phyloP scores from a whole-genome alignment of 2,888 invertebrate genomes.

The Itoplectis maculator region DNA sequence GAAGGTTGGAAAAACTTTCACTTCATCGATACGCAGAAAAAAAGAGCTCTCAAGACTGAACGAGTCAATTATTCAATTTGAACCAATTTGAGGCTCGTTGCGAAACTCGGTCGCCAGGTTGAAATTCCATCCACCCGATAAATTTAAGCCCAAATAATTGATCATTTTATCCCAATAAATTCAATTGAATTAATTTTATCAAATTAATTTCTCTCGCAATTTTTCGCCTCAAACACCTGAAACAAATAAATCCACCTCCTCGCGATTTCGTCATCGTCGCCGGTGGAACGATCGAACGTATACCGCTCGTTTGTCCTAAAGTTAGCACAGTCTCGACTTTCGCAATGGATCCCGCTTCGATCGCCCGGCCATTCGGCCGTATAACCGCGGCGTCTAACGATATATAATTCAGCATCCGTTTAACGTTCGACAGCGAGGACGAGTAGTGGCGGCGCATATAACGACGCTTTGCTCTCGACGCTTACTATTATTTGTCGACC shows the following conservation, averaged over 20 bases:
- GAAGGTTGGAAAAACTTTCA: no score
- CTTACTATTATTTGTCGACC: conserved; percentile 37
- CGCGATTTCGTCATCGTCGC: conserved; percentile 6
- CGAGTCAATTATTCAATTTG: no score
- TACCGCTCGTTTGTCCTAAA: conserved; percentile 49
- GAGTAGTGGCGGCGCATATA: not conserved
- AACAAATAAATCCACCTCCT: not conserved
- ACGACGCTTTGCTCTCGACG: not conserved
- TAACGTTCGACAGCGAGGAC: conserved; percentile 40
- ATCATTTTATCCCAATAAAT: no score
- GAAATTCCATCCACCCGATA: no score
- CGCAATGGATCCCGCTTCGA: conserved; percentile 22
- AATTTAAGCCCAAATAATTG: no score
- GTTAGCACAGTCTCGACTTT: conserved; percentile 41
- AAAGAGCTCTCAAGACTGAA: no score
- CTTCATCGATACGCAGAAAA: no score
- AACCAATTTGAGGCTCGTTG: no score
- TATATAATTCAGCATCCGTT: conserved; percentile 60
- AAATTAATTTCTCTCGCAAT: not conserved
- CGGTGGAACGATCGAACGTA: conserved; percentile 24
- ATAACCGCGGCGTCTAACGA: conserved; percentile 9
- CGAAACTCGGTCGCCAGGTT: no score
- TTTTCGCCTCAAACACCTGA: not conserved
- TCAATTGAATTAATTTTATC: no score
- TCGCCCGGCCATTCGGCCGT: not conserved